Evolutionary conservation across 2,888 invertebrate species (phyloP).

Genomic region (Agriopis leucophaearia): DNA sequence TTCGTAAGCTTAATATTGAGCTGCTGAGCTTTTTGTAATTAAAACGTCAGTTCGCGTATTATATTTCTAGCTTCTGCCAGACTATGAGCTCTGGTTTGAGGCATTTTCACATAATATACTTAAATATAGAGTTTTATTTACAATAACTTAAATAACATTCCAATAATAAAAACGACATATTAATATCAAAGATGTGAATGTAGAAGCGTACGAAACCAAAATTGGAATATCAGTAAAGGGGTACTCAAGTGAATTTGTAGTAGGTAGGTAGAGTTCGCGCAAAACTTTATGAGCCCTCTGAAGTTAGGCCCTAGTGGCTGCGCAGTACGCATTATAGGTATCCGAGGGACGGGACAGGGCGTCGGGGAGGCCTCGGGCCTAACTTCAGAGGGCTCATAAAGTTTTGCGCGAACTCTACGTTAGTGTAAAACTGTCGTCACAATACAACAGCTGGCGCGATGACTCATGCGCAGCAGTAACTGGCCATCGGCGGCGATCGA

Average conservation of each 20-base stretch:
- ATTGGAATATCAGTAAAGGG: too few relatives aligned
- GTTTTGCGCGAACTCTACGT: not conserved
- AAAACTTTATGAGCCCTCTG: too few relatives aligned
- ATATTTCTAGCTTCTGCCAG: not conserved
- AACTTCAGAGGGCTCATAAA: too few relatives aligned
- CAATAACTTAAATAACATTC: too few relatives aligned
- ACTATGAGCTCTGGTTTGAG: not conserved
- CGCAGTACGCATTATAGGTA: too few relatives aligned
- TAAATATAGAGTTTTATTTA: too few relatives aligned
- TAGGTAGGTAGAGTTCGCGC: too few relatives aligned
- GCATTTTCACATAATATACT: not conserved
- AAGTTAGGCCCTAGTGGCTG: too few relatives aligned
- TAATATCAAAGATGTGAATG: too few relatives aligned
- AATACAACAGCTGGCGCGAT: not conserved
- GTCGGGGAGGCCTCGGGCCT: too few relatives aligned
- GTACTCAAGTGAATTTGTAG: not conserved
- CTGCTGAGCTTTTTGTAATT: not conserved
- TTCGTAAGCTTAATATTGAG: not conserved
- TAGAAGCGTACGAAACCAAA: not conserved
- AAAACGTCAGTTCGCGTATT: not conserved
- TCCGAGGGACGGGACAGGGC: too few relatives aligned
- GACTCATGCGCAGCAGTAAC: not conserved
- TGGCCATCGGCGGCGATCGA: not conserved
- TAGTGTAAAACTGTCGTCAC: not conserved
- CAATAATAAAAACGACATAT: too few relatives aligned